Percentiles rank a stretch among this genome's conserved stretches.
phyloP scores from a whole-genome alignment of 2,113 vertebrate species.

The Thunnus maccoyii region DNA sequence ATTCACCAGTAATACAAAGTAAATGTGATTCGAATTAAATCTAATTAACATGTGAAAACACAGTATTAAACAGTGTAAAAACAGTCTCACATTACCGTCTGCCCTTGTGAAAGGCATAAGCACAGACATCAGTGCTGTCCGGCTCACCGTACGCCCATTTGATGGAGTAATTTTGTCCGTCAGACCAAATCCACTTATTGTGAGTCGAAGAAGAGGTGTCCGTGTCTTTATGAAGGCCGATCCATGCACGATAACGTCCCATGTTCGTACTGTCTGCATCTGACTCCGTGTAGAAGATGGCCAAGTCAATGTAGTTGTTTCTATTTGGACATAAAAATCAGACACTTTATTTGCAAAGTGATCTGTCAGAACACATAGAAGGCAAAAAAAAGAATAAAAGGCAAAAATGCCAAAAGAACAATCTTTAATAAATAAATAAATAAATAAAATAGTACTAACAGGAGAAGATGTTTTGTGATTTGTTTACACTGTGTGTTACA shows the following conservation, averaged over 20 bases:
- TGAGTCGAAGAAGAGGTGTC: no score
- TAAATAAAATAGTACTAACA: neutral
- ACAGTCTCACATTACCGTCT: neutral
- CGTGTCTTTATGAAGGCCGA: neutral
- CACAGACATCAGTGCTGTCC: rapidly evolving
- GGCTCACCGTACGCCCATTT: rapidly evolving
- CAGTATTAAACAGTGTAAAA: neutral
- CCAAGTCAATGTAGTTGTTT: neutral
- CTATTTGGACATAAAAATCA: neutral
- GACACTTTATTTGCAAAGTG: neutral
- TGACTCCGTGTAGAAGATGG: neutral
- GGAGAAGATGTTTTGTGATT: no score
- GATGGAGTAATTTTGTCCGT: rapidly evolving
- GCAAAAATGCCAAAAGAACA: no score
- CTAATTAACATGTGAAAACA: neutral
- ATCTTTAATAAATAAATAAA: no score
- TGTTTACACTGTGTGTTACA: no score
- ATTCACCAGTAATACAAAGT: no score
- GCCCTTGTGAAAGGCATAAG: rapidly evolving
- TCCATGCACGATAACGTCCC: rapidly evolving
- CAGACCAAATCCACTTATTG: neutral
- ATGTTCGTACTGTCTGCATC: rapidly evolving
- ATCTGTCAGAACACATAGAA: neutral
- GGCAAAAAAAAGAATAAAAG: no score
- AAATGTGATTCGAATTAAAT: no score